Conservation (phyloP, 2,888 invertebrate species). For the Hermodice carunculata region DNA sequence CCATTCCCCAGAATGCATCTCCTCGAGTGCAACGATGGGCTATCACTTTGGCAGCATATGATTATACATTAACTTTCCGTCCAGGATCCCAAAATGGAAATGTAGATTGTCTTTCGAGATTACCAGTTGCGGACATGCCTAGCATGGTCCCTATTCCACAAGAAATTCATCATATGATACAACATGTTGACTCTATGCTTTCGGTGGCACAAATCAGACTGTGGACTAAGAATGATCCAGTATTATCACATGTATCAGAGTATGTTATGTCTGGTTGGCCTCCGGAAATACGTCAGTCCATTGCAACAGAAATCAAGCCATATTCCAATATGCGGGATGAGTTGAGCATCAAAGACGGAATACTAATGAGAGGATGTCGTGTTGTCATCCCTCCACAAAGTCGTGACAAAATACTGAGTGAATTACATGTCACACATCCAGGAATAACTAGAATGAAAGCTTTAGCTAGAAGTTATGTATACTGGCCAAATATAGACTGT, state of each 20-base stretch:
- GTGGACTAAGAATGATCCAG: too few species aligned
- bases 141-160: too few species aligned
- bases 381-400: not conserved
- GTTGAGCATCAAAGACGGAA: not conserved
- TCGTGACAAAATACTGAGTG: not conserved
- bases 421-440: not conserved
- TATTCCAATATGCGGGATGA: not conserved
- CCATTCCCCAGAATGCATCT: slow-evolving; percentile 42
- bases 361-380: not conserved
- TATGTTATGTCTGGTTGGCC: not conserved
- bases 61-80: slow-evolving; percentile 52
- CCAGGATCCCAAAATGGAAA: slow-evolving; percentile 48
- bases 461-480: not conserved
- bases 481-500: not conserved
- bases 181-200: too few species aligned
- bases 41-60: slow-evolving; percentile 53
- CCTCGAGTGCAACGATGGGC: slow-evolving; percentile 48
- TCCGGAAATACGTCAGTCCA: not conserved
- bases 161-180: too few species aligned
- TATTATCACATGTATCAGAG: not conserved
- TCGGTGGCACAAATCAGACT: too few species aligned
- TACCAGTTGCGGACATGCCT: slow-evolving; percentile 1
- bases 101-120: slow-evolving; percentile 52
- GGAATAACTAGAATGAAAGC: not conserved
- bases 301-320: not conserved